Evolutionary conservation across 2,888 invertebrate species (phyloP).

Genomic region (Theretra japonica): DNA sequence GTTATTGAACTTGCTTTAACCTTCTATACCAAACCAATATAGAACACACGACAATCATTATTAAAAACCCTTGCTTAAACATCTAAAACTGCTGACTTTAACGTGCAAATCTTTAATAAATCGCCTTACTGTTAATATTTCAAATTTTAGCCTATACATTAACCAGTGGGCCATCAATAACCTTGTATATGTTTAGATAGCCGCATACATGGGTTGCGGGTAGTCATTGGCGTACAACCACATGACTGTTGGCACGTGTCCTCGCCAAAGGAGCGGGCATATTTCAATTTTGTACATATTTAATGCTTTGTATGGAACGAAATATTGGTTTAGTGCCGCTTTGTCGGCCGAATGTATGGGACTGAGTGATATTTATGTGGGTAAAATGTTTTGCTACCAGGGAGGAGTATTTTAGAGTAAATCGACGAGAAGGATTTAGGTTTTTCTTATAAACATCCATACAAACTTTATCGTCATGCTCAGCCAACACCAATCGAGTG

Average conservation of each 20-base stretch:
- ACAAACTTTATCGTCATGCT: no score
- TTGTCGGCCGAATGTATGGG: not conserved
- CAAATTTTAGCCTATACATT: not conserved
- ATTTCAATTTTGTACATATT: slow-evolving; percentile 19
- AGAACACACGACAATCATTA: no score
- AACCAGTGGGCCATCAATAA: not conserved
- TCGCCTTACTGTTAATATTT: no score
- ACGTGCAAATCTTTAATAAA: no score
- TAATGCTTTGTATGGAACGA: not conserved
- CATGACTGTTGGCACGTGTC: slow-evolving; percentile 1
- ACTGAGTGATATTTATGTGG: not conserved
- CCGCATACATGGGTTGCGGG: slow-evolving; percentile 3
- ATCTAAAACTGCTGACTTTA: no score
- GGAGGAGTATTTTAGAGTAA: no score
- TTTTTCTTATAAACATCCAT: no score
- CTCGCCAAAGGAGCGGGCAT: not conserved
- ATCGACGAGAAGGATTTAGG: no score
- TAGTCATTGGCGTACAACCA: not conserved
- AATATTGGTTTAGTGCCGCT: not conserved
- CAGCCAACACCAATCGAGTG: no score
- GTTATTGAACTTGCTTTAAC: no score
- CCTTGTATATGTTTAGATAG: slow-evolving; percentile 2
- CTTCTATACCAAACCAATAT: no score
- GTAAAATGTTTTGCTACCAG: not conserved
- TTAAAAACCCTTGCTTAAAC: no score